Evolutionary conservation across 2,797 vertebrate genomes (phyloP).

Genomic region (Phoxinus dragarum): DNA sequence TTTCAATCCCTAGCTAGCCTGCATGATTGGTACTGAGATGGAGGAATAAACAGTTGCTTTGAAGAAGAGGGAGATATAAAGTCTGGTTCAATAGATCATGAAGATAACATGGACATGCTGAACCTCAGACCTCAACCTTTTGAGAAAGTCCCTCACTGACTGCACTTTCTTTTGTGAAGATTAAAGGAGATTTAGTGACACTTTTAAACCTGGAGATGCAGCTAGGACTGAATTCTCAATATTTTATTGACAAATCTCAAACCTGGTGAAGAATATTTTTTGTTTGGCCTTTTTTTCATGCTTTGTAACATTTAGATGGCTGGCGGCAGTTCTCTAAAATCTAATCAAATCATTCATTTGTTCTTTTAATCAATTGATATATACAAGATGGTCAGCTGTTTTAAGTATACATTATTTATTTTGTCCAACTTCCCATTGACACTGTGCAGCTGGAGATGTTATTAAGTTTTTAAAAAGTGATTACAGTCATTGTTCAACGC

Average conservation of each 20-base stretch:
- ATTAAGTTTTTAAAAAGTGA: conserved; percentile 35
- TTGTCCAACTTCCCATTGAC: conserved; percentile 40
- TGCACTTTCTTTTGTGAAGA: neutral
- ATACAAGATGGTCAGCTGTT: conserved; percentile 52
- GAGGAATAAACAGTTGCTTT: neutral
- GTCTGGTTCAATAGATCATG: neutral
- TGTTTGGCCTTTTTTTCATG: conserved; percentile 2
- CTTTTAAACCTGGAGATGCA: conserved; percentile 24
- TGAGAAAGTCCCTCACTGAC: conserved; percentile 21
- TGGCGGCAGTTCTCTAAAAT: neutral
- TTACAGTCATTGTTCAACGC: conserved; percentile 1
- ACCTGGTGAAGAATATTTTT: neutral
- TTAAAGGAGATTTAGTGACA: conserved; percentile 3
- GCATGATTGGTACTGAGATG: neutral
- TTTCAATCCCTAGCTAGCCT: conserved; percentile 88
- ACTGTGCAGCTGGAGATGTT: conserved; percentile 56
- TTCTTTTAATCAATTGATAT: conserved; percentile 8
- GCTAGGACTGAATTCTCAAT: neutral
- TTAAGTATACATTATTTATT: conserved; percentile 50
- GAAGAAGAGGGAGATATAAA: neutral
- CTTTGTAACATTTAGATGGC: conserved; percentile 34
- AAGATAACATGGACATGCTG: neutral
- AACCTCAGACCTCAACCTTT: conserved; percentile 39
- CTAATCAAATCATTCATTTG: conserved; percentile 7
- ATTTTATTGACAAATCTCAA: conserved; percentile 10